Percentiles rank a stretch among this genome's conserved stretches.
These are phyloP conservation scores for Drosophila tripunctata DNA, from an alignment of 2,888 invertebrate species.

Conservation along the genomic window DNA sequence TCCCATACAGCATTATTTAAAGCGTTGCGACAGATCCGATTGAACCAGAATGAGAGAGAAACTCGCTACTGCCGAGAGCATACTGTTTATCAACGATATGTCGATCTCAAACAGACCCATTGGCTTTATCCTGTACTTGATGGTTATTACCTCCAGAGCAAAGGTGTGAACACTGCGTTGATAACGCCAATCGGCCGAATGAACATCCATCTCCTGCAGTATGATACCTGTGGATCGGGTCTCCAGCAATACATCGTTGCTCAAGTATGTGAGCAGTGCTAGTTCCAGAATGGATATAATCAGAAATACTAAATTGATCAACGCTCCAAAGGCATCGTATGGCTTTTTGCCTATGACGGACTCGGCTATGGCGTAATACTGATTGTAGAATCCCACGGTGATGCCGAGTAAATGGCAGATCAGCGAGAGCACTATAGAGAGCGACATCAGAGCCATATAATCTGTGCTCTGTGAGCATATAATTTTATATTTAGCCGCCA, in stretches of 20 bases:
- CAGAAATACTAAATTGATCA: constrained; percentile 77
- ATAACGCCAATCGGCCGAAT: constrained; percentile 74
- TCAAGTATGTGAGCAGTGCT: constrained; percentile 60
- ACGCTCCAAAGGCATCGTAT: constrained; percentile 73
- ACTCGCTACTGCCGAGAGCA: constrained; percentile 78
- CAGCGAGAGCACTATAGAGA: constrained; percentile 74
- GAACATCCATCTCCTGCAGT: constrained; percentile 69
- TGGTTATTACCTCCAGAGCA: constrained; percentile 64
- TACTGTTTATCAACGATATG: constrained; percentile 65
- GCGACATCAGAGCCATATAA: constrained; percentile 58
- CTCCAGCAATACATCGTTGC: constrained; percentile 57
- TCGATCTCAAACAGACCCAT: constrained; percentile 77
- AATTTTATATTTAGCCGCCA: constrained; percentile 51
- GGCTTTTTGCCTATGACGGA: constrained; percentile 67
- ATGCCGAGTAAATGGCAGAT: constrained; percentile 81
- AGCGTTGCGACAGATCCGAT: constrained; percentile 80
- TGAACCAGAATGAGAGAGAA: constrained; percentile 82
- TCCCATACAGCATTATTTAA: constrained; percentile 42
- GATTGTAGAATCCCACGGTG: constrained; percentile 76
- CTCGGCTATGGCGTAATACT: constrained; percentile 79
- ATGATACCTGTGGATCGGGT: constrained; percentile 67
- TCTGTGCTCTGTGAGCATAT: constrained; percentile 55
- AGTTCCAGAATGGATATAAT: constrained; percentile 77
- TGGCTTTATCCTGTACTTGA: constrained; percentile 75
- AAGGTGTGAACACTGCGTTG: constrained; percentile 76